Evolutionary conservation across 2,888 invertebrate genomes (phyloP).

Genomic region (Amblyjoppa proteus): DNA sequence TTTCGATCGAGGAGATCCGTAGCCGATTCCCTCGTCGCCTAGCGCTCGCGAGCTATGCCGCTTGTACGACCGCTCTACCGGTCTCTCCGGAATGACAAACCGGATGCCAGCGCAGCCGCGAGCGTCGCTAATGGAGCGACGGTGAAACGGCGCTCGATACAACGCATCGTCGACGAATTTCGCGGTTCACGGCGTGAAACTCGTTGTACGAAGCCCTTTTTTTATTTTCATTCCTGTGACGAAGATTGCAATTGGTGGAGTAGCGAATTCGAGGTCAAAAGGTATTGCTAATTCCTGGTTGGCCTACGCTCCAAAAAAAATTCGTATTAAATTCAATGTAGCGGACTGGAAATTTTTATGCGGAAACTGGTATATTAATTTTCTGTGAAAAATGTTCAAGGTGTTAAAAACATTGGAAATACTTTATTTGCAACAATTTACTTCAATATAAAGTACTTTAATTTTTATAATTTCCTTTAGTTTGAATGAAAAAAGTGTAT

Average conservation of each 20-base stretch:
- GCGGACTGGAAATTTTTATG: no score
- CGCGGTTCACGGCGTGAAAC: neutral
- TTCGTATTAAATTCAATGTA: neutral
- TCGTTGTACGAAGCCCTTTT: conserved; percentile 12
- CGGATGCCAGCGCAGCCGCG: conserved; percentile 36
- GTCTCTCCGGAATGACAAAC: conserved; percentile 53
- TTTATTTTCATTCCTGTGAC: neutral
- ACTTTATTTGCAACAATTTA: no score
- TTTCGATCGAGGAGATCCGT: conserved; percentile 56
- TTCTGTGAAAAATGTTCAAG: no score
- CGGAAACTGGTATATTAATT: no score
- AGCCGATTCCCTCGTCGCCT: neutral
- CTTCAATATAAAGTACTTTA: no score
- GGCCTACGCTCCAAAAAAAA: neutral
- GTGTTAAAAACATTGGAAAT: no score
- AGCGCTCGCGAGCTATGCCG: neutral
- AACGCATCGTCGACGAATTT: conserved; percentile 7
- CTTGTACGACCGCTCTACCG: conserved; percentile 3
- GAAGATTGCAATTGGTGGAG: neutral
- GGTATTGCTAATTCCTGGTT: neutral
- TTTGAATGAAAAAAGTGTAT: no score
- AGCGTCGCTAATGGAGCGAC: conserved; percentile 43
- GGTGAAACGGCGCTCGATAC: conserved; percentile 47
- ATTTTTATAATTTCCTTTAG: no score
- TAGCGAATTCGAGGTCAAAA: neutral